A percentile compares a stretch with the other conserved stretches of the same genome.
Conservation (phyloP, 2,113 vertebrate genomes). For the Zonotrichia leucophrys region DNA sequence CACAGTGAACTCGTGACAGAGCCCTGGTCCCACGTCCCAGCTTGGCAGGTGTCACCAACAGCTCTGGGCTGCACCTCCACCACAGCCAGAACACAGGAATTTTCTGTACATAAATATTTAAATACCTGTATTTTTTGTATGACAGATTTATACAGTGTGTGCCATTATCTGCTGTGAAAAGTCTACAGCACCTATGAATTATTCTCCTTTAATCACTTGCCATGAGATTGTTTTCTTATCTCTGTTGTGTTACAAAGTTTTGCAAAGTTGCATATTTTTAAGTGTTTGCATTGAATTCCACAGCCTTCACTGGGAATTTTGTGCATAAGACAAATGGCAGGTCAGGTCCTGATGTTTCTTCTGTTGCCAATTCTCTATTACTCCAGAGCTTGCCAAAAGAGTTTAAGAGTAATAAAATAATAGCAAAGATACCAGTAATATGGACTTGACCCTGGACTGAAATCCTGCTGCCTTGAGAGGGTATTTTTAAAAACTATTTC, state of each 20-base stretch:
- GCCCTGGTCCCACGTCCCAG: neutral
- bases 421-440: neutral
- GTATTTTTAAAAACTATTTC: neutral
- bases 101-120: neutral
- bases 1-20: accelerated
- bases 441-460: neutral
- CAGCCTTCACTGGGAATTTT: constrained; percentile 8
- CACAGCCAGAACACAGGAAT: neutral
- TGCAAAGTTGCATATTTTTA: neutral
- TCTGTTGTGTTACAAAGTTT: neutral
- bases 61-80: neutral
- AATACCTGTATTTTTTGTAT: constrained; percentile 51
- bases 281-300: neutral
- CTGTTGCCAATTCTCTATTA: neutral
- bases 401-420: neutral
- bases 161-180: neutral
- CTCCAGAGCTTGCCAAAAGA: constrained; percentile 2
- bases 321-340: neutral
- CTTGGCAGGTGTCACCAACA: neutral
- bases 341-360: neutral
- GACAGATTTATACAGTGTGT: constrained; percentile 43
- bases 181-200: neutral
- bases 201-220: neutral
- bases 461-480: neutral
- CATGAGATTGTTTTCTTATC: neutral